phyloP scores from a whole-genome alignment of 2,113 vertebrate genomes.

The Lasiurus cinereus region DNA sequence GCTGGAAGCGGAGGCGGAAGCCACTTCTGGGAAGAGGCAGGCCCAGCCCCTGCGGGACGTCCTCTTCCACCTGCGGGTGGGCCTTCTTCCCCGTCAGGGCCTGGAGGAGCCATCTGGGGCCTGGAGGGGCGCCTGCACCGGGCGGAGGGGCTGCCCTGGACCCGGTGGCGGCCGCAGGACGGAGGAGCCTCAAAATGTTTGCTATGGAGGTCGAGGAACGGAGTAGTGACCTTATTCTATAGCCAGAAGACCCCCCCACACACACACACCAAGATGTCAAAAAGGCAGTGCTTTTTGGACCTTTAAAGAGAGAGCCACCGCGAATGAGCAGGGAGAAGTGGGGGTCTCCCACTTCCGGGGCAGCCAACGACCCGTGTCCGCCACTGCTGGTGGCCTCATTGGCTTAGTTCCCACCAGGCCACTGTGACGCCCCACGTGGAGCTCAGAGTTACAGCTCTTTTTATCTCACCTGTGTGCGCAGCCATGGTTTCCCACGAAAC shows the following conservation, averaged over 20 bases:
- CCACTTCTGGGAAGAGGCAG: no score
- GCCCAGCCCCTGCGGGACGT: fast-evolving
- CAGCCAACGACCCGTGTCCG: neutral
- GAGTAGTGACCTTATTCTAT: neutral
- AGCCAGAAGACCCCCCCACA: neutral
- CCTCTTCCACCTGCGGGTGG: neutral
- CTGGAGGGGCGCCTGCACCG: neutral
- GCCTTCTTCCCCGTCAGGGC: neutral
- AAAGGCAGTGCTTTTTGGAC: neutral
- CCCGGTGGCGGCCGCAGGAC: neutral
- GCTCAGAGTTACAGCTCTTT: neutral
- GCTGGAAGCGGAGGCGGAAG: fast-evolving
- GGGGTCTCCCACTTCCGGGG: no score
- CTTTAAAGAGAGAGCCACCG: neutral
- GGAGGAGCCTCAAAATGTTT: neutral
- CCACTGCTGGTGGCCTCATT: neutral
- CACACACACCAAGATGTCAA: neutral
- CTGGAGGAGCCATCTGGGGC: neutral
- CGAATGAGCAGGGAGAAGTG: neutral
- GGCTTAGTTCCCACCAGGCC: neutral
- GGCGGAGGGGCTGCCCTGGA: neutral
- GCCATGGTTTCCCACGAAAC: neutral
- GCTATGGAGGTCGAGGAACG: neutral
- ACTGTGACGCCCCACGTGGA: neutral
- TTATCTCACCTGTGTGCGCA: neutral